Evolutionary conservation across 92 coral and sea anemone species (phyloP).

Genomic region (Heliopora coerulea): DNA sequence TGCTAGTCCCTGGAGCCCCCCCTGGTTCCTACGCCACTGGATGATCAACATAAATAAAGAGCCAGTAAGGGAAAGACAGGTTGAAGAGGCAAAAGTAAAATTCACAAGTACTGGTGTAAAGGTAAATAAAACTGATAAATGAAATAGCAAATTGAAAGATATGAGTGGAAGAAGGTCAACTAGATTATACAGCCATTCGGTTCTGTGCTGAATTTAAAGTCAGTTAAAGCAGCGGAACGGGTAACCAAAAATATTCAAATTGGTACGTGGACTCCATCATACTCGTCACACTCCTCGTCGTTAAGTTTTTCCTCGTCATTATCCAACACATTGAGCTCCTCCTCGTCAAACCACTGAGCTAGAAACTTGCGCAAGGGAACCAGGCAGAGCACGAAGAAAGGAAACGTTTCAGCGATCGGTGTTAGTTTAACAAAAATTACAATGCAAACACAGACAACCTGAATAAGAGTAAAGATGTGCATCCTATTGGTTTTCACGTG

Average conservation of each 20-base stretch:
- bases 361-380: slow-evolving; percentile 78
- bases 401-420: slow-evolving; percentile 70
- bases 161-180: no score
- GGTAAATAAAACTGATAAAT: no score
- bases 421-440: slow-evolving; percentile 75
- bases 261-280: slow-evolving; percentile 85
- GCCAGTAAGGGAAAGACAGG: no score
- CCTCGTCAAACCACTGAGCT: slow-evolving; percentile 69
- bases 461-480: slow-evolving; percentile 88
- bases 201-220: not conserved
- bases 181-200: no score
- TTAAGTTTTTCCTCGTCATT: slow-evolving; percentile 86
- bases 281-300: slow-evolving; percentile 93
- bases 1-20: no score
- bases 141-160: no score
- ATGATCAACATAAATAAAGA: no score
- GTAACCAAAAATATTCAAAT: slow-evolving; percentile 39
- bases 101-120: no score
- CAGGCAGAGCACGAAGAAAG: slow-evolving; percentile 83
- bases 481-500: slow-evolving; percentile 84
- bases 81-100: no score
- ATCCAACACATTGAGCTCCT: slow-evolving; percentile 83
- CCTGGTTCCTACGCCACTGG: no score
- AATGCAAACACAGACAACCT: slow-evolving; percentile 65
- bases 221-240: not conserved